Conservation (phyloP, 2,888 invertebrate genomes). For the Sarcophaga rosellei region DNA sequence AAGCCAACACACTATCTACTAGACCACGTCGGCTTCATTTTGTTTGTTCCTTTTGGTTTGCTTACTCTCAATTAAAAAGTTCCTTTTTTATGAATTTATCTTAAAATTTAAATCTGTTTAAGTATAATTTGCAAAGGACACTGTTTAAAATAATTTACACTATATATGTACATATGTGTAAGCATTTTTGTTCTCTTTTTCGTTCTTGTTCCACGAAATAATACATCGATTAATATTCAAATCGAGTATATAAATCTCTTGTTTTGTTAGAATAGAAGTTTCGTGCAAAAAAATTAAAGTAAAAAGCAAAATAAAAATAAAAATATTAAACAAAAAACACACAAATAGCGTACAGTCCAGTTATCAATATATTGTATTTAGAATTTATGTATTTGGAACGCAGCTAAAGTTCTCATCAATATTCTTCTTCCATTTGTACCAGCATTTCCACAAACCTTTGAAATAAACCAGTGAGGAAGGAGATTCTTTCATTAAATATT, state of each 20-base stretch:
- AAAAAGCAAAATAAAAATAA: background rate
- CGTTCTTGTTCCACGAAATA: background rate
- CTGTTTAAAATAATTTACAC: no score
- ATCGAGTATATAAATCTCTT: constrained; percentile 55
- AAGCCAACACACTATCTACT: no score
- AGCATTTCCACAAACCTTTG: no score
- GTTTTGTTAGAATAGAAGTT: constrained; percentile 31
- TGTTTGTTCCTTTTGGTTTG: no score
- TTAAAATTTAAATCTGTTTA: background rate
- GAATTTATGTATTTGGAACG: constrained; percentile 38
- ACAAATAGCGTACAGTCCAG: constrained; percentile 19
- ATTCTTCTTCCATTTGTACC: no score
- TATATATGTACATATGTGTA: no score
- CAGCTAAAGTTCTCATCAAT: background rate
- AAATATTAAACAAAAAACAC: background rate
- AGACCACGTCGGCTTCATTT: no score
- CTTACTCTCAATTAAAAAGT: background rate
- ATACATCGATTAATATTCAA: constrained; percentile 47
- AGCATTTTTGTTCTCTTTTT: background rate
- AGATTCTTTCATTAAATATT: constrained; percentile 50
- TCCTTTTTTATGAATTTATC: background rate
- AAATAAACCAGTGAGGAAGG: constrained; percentile 44
- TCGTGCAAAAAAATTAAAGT: background rate
- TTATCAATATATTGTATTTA: constrained; percentile 47
- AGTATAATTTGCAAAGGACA: background rate